A percentile compares a stretch with the other conserved stretches of the same genome.
These are phyloP conservation scores for Diploscapter pachys DNA, from an alignment of 1,140 invertebrate genomes.

Conservation along the genomic window DNA sequence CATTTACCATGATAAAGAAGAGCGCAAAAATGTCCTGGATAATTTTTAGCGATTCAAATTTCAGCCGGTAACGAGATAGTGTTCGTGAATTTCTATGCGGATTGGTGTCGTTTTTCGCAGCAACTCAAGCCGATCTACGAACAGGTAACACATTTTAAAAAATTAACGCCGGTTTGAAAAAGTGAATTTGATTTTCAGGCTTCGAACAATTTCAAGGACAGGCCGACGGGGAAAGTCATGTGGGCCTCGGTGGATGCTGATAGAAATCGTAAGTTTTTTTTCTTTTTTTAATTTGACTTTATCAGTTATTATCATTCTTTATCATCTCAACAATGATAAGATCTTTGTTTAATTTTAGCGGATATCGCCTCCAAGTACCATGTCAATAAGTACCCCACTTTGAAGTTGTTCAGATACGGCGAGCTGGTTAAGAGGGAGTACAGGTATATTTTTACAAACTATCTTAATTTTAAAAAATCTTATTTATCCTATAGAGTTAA, in stretches of 20 bases:
- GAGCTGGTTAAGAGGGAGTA: slow-evolving; percentile 90
- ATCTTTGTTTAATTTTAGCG: slow-evolving; percentile 62
- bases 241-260: slow-evolving; percentile 97
- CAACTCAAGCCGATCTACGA: slow-evolving; percentile 90
- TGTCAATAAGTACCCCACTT: slow-evolving; percentile 94
- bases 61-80: slow-evolving; percentile 70
- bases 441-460: slow-evolving; percentile 60
- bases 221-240: slow-evolving; percentile 74
- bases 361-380: slow-evolving; percentile 82
- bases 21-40: background rate
- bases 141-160: slow-evolving; percentile 67
- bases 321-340: slow-evolving; percentile 12
- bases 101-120: slow-evolving; percentile 81
- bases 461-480: background rate
- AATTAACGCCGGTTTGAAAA: too few species aligned
- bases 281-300: slow-evolving; percentile 32
- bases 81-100: slow-evolving; percentile 96
- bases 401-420: slow-evolving; percentile 92
- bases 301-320: background rate
- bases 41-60: slow-evolving; percentile 5
- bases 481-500: background rate
- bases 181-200: too few species aligned
- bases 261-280: slow-evolving; percentile 71
- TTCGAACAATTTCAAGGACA: slow-evolving; percentile 8
- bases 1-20: background rate